Conservation (phyloP, 2,888 invertebrate genomes). For the Pogonocherus hispidulus region DNA sequence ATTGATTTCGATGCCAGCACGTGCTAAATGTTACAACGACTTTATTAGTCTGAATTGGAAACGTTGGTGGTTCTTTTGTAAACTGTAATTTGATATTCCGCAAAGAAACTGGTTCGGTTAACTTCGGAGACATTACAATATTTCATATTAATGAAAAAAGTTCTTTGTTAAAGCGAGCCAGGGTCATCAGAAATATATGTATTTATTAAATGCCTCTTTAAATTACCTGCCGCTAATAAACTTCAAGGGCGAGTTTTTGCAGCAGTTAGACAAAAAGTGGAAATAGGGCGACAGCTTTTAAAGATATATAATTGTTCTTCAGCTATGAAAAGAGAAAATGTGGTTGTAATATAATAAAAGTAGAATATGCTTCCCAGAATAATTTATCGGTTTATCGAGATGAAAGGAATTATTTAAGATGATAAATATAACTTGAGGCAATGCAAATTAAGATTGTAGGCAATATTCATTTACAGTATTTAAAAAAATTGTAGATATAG, state of each 20-base stretch:
- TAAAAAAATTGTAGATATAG: too few species aligned
- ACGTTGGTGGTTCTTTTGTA: background rate
- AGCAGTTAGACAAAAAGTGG: background rate
- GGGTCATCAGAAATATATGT: background rate
- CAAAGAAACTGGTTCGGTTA: background rate
- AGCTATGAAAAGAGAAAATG: too few species aligned
- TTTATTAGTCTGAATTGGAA: constrained; percentile 1
- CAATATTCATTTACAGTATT: too few species aligned
- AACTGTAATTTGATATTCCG: constrained; percentile 1
- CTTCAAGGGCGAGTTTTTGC: background rate
- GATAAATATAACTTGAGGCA: too few species aligned
- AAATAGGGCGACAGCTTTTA: too few species aligned
- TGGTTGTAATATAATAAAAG: too few species aligned
- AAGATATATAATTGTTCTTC: too few species aligned
- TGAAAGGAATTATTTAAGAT: too few species aligned
- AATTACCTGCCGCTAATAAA: background rate
- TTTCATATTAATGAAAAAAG: constrained; percentile 18
- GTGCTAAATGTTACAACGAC: background rate
- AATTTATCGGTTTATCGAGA: too few species aligned
- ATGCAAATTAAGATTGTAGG: too few species aligned
- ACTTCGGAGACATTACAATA: constrained; percentile 1
- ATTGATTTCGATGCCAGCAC: constrained; percentile 4
- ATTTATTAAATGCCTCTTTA: constrained; percentile 6
- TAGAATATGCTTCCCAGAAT: too few species aligned
- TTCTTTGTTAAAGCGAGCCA: constrained; percentile 5